phyloP scores from a whole-genome alignment of 2,797 vertebrate genomes.

The Mastacembelus armatus region DNA sequence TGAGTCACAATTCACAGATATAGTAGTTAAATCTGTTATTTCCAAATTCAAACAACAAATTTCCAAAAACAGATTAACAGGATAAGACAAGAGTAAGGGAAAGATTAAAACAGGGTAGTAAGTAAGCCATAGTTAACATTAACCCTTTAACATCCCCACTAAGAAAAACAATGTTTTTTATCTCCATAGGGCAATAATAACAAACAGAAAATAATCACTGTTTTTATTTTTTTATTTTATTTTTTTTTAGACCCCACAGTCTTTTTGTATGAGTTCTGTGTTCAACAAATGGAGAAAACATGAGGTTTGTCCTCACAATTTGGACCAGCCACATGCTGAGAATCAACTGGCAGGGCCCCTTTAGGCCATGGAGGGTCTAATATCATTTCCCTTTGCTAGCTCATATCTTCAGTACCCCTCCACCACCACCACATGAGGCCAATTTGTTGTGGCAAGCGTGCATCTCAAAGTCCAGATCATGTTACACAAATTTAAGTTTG shows the following conservation, averaged over 20 bases:
- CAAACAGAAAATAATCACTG: no score
- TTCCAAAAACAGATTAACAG: not conserved
- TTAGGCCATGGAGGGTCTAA: conserved; percentile 77
- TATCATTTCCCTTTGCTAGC: conserved; percentile 79
- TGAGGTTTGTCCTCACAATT: conserved; percentile 82
- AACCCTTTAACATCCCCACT: no score
- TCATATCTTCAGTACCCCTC: conserved; percentile 76
- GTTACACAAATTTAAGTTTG: conserved; percentile 85
- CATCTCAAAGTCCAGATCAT: conserved; percentile 82
- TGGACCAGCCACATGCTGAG: conserved; percentile 79
- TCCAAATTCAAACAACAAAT: conserved; percentile 7
- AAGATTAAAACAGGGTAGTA: no score
- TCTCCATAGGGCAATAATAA: no score
- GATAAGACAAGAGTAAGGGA: no score
- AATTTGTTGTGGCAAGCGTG: conserved; percentile 87
- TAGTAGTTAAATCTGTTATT: not conserved
- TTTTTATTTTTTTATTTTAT: no score
- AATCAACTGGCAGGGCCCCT: conserved; percentile 76
- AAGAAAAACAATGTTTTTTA: no score
- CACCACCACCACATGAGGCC: conserved; percentile 75
- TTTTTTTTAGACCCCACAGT: no score
- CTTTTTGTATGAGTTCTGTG: no score
- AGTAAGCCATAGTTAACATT: conserved; percentile 26
- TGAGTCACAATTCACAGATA: conserved; percentile 15
- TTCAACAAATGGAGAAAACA: conserved; percentile 84